A percentile compares a stretch with the other conserved stretches of the same genome.
These are phyloP conservation scores for Numenius arquata DNA, from an alignment of 2,113 vertebrate species.

Conservation along the genomic window DNA sequence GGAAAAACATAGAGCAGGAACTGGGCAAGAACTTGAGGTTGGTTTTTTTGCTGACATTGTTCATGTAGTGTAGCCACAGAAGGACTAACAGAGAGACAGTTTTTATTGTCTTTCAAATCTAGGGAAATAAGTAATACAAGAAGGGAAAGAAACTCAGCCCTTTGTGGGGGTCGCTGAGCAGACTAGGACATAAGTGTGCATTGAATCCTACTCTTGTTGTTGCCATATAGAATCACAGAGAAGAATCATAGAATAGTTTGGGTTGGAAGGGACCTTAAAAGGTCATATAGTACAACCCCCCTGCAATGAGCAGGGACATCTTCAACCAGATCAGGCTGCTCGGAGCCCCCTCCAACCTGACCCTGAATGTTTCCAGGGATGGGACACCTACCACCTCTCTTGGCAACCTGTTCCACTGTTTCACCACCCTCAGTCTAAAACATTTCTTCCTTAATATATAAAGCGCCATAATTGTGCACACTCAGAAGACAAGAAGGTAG, in stretches of 20 bases:
- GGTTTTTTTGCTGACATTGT: not conserved
- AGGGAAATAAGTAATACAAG: not conserved
- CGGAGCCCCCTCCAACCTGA: accelerated
- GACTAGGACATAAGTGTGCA: not conserved
- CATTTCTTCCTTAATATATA: not conserved
- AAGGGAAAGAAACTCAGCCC: not conserved
- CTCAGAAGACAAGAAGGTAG: not conserved
- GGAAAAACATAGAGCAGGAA: not conserved
- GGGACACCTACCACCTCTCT: not conserved
- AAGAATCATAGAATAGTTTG: not conserved
- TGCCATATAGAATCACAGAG: not conserved
- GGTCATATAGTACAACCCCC: not conserved
- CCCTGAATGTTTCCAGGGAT: not conserved
- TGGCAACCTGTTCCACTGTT: not conserved
- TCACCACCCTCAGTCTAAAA: not conserved
- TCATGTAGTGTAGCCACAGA: not conserved
- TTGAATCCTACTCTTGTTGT: not conserved
- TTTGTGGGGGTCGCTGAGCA: not conserved
- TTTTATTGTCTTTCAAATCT: not conserved
- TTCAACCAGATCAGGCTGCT: not conserved
- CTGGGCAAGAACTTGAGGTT: not conserved
- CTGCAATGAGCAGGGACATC: not conserved
- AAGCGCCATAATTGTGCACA: not conserved
- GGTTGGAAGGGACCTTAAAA: not conserved
- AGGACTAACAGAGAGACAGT: not conserved